phyloP scores from a whole-genome alignment of 2,797 vertebrate species.

The Sarcoramphus papa region DNA sequence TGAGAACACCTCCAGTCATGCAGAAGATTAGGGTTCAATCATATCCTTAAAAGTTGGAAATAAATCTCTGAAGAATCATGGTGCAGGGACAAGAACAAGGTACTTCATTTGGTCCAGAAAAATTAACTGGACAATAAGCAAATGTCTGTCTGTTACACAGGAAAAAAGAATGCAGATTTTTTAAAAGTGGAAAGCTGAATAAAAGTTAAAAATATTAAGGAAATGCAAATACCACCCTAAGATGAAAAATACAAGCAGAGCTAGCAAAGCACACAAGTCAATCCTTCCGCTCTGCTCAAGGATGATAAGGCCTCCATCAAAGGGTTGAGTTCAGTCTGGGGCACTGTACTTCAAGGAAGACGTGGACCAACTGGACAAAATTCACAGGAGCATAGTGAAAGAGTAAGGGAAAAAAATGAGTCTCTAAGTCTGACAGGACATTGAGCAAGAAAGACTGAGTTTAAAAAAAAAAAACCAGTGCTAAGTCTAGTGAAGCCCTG shows the following conservation, averaged over 20 bases:
- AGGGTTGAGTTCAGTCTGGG: neutral
- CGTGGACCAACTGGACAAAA: neutral
- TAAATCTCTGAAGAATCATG: neutral
- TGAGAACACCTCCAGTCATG: neutral
- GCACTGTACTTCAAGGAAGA: neutral
- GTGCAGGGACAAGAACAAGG: neutral
- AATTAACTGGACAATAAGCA: neutral
- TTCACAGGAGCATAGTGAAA: neutral
- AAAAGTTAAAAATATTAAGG: neutral
- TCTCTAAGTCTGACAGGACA: neutral
- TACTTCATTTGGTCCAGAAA: neutral
- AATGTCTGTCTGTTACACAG: neutral
- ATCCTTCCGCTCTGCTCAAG: neutral
- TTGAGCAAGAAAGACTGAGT: neutral
- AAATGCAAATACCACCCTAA: neutral
- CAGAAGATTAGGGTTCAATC: neutral
- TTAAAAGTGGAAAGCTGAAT: neutral
- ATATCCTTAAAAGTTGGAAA: neutral
- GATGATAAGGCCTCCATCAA: neutral
- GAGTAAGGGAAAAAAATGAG: neutral
- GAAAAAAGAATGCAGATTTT: neutral
- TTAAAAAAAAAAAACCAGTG: neutral
- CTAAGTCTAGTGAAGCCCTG: neutral
- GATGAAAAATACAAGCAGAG: neutral
- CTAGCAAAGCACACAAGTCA: neutral